Conservation (phyloP, 2,888 invertebrate genomes). For the Geophilus truncorum region DNA sequence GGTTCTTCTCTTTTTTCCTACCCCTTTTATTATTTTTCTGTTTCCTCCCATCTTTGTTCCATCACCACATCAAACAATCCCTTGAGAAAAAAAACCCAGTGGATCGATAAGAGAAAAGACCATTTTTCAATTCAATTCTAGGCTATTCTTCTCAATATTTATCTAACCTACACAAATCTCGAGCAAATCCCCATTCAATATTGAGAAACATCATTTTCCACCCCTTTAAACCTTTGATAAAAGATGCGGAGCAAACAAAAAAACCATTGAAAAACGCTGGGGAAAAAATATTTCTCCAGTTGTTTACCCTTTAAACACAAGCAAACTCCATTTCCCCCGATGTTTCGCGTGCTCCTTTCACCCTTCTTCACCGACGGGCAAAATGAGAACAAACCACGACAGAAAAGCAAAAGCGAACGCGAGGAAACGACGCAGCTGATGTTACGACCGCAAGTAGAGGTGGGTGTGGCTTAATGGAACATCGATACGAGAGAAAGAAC, state of each 20-base stretch:
- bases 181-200: neutral
- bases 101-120: neutral
- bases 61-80: neutral
- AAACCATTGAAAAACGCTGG: neutral
- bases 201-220: neutral
- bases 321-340: too few species aligned
- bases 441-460: conserved; percentile 3
- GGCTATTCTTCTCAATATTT: neutral
- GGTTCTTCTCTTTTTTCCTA: neutral
- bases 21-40: neutral
- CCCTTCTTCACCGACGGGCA: conserved; percentile 5
- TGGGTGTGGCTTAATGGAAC: conserved; percentile 17
- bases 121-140: neutral
- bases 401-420: neutral
- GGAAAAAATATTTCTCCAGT: neutral
- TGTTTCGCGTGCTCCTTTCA: neutral
- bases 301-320: too few species aligned
- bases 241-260: too few species aligned
- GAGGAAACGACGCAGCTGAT: conserved; percentile 9
- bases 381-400: neutral
- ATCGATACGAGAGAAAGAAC: conserved; percentile 7
- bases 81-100: neutral
- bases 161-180: neutral
- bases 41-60: neutral
- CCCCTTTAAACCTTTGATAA: neutral